Evolutionary conservation across 2,888 invertebrate genomes (phyloP), one percentile per base, ranked within the genome.

Genomic region (Trichopoda pennipes): DNA sequence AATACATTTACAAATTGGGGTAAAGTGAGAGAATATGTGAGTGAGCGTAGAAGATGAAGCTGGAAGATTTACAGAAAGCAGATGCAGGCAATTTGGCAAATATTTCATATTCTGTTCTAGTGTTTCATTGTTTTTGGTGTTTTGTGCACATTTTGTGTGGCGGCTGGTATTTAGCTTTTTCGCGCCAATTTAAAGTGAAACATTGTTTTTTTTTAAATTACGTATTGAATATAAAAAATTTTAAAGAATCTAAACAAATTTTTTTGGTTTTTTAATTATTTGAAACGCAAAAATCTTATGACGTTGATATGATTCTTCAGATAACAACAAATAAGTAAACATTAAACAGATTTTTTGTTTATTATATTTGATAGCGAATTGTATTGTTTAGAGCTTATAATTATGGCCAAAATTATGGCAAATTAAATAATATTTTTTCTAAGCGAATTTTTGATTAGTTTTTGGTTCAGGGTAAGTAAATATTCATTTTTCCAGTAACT

Each of bases 41-140:
- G 4, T n/a, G 44, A 53, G 38, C 55, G 78, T 51, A 23, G 19
- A 17, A 53, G 47, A 56, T 44, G 63, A 51, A 69, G 73, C 17
- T 64, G 53, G 51, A 64, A 44, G 58, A 60, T 35, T 38, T 53
- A 78, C 58, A 70, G 61, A 73, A 81, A 74, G 19, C 81, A 81
- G 81, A 81, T 81, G 81, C 66, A 82, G 66, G 23, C 64, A 74
- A 73, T 81, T 81, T 77, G 68, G 72, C 28, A 44, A 28, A 58
- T 60, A 58, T 32, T 73, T 60, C 51, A 68, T 66, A n/a, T 72
- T 63, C 42, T 72, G 68, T 69, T 56, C 7, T 3, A 51, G 8
- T 53, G 32, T 75, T 0, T 53, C 55, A 51, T 61, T 64, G 55
- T 72, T 64, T 8, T 75, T 75, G 28, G 28, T 66, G 1, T 51